These are phyloP conservation scores for Calycopis cecrops DNA, from an alignment of 1,140 invertebrate genomes.

Conservation along the genomic window DNA sequence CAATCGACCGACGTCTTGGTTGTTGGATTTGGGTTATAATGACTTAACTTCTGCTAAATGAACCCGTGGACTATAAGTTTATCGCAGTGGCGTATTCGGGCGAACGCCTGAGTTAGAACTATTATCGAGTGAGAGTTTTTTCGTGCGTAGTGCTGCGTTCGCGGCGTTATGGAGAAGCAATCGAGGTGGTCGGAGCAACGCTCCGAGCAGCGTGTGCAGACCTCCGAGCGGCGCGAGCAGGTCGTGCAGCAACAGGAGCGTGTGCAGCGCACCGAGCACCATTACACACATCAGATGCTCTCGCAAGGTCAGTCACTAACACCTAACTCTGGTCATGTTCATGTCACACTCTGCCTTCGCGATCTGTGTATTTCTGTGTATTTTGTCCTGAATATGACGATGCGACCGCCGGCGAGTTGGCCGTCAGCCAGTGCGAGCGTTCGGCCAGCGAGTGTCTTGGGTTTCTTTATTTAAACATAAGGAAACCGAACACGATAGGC, in stretches of 20 bases:
- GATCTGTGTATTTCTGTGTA: slow-evolving; percentile 18
- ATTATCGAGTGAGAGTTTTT: slow-evolving; percentile 65
- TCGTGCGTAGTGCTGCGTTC: slow-evolving; percentile 58
- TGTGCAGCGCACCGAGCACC: slow-evolving; percentile 82
- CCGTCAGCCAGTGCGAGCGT: slow-evolving; percentile 22
- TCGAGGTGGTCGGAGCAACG: slow-evolving; percentile 77
- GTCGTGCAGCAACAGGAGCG: slow-evolving; percentile 78
- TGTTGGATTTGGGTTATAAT: slow-evolving; percentile 88
- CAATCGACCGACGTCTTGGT: slow-evolving; percentile 93
- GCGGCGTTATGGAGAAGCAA: slow-evolving; percentile 60
- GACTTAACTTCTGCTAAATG: slow-evolving; percentile 86
- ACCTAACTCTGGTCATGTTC: slow-evolving; percentile 12
- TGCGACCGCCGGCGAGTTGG: not conserved
- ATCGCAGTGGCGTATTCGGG: slow-evolving; percentile 62
- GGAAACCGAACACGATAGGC: slow-evolving; percentile 34
- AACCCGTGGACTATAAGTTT: slow-evolving; percentile 77
- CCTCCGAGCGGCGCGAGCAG: slow-evolving; percentile 71
- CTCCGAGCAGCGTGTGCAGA: slow-evolving; percentile 58
- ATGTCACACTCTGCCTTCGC: slow-evolving; percentile 21
- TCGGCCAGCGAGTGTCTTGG: slow-evolving; percentile 37
- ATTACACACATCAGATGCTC: slow-evolving; percentile 84
- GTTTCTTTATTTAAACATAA: slow-evolving; percentile 44
- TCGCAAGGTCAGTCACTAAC: slow-evolving; percentile 82
- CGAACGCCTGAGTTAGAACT: slow-evolving; percentile 53
- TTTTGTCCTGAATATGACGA: slow-evolving; percentile 7